phyloP scores from a whole-genome alignment of 2,888 invertebrate genomes.

The Gryllus longicercus region DNA sequence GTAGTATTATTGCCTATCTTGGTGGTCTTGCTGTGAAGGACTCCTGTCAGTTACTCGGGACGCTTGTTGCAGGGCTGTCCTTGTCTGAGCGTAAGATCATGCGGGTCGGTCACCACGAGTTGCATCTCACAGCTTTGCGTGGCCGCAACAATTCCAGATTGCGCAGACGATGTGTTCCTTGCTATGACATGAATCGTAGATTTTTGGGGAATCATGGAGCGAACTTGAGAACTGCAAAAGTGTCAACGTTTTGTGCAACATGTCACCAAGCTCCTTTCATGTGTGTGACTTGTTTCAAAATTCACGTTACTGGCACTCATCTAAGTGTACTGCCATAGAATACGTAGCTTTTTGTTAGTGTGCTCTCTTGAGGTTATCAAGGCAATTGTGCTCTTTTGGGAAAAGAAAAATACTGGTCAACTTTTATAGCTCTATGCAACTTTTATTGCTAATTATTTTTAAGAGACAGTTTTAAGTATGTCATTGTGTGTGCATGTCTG shows the following conservation, averaged over 20 bases:
- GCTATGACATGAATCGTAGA: slow-evolving; percentile 2
- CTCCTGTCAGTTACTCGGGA: not conserved
- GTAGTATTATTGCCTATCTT: too few relatives aligned
- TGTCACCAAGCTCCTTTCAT: not conserved
- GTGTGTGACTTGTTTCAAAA: slow-evolving; percentile 9
- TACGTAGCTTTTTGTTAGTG: too few relatives aligned
- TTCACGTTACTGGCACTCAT: not conserved
- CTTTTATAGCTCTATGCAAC: not conserved
- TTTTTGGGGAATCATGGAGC: not conserved
- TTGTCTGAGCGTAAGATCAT: slow-evolving; percentile 10
- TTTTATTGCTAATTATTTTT: not conserved
- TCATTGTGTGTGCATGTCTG: not conserved
- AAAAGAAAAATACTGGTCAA: not conserved
- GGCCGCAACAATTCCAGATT: slow-evolving; percentile 2
- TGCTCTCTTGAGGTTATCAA: too few relatives aligned
- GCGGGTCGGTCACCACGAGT: slow-evolving; percentile 1
- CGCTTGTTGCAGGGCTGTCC: slow-evolving; percentile 17
- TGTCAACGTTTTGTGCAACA: not conserved
- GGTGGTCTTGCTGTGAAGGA: not conserved
- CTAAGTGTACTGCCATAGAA: too few relatives aligned
- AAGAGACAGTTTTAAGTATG: not conserved
- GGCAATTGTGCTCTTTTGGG: not conserved
- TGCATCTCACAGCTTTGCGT: not conserved
- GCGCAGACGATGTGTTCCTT: not conserved
- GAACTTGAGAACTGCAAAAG: not conserved